Base-by-base conservation (phyloP, 2,888 invertebrate species). In the Perithous albicinctus region DNA sequence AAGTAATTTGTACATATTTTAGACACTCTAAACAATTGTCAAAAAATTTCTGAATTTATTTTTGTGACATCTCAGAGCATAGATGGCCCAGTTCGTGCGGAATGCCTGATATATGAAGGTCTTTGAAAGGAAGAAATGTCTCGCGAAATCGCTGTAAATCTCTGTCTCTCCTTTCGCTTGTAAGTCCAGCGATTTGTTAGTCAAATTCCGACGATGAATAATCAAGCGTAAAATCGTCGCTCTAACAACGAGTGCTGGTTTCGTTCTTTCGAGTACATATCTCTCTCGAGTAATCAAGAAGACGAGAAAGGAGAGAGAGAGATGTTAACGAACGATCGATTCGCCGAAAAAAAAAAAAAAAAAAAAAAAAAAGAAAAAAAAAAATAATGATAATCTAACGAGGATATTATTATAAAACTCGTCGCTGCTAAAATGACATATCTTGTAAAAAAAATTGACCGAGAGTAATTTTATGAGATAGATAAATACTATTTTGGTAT, bases 401-500 rank as follows among this genome's bases (percentile, higher is more conserved):
- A 70, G 29, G 56, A 75, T 51, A 66, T 59, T 32, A 20, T 54
- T 54, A 41, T 35, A 20, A 51, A 54, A 43, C 43, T 18, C 35
- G 78, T 73, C 72, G 72, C 41, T 56, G 66, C 73, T 74, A 54
- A 75, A 64, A 75, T 80, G 63, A 80, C 54, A 63, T 56, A 69
- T 72, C 56, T 64, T 75, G 70, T 78, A 75, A 48, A 75, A 73
- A 63, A 75, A 73, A 63, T 63, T 76, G 69, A 78, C 80, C 76
- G 83, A 81, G 76, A 85, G 87, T 88, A 88, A 87, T 90, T 89
- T 90, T 89, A 89, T 89, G 88, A 90, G 85, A 90, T 87, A 84
- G 87, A 87, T 87, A 89, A 86, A 90, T 88, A 88, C 89, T 90
- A 90, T 90, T 90, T 90, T 90, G 90, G 88, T 91, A 90, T 88